These are phyloP conservation scores for Amphipyra berbera DNA, from an alignment of 2,888 invertebrate genomes.

Conservation along the genomic window DNA sequence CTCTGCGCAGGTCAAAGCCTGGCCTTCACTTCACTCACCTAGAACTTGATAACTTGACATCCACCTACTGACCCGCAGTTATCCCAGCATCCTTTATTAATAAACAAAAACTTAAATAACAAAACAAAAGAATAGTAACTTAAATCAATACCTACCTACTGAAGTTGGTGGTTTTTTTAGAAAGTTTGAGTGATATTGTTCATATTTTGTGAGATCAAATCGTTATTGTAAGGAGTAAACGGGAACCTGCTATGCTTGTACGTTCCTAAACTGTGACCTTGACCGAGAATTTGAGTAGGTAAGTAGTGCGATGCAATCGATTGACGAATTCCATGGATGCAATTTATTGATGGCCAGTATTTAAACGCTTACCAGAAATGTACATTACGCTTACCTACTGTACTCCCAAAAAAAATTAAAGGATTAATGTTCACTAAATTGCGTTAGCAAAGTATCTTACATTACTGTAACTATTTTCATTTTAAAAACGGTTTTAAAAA, in stretches of 20 bases:
- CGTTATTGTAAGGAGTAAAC: not conserved
- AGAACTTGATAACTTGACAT: slow-evolving; percentile 74
- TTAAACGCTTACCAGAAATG: no score
- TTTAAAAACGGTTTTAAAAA: no score
- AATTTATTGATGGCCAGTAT: not conserved
- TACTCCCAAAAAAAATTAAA: no score
- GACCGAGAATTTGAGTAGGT: slow-evolving; percentile 40
- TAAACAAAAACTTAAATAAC: slow-evolving; percentile 26
- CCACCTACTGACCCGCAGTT: slow-evolving; percentile 63
- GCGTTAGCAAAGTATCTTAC: no score
- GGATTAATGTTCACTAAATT: no score
- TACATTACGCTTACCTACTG: no score
- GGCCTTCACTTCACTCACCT: slow-evolving; percentile 82
- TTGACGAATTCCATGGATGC: no score
- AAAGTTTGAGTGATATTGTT: not conserved
- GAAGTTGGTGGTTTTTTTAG: no score
- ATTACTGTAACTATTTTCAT: no score
- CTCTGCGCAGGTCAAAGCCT: slow-evolving; percentile 67
- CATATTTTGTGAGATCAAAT: slow-evolving; percentile 1
- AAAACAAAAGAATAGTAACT: slow-evolving; percentile 5
- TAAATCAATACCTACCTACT: no score
- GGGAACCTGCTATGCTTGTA: slow-evolving; percentile 7
- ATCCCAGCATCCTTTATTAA: slow-evolving; percentile 28
- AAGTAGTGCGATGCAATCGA: slow-evolving; percentile 9
- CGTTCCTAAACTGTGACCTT: slow-evolving; percentile 39